Conservation (phyloP, 2,888 invertebrate genomes). For the Silvanus unidentatus region DNA sequence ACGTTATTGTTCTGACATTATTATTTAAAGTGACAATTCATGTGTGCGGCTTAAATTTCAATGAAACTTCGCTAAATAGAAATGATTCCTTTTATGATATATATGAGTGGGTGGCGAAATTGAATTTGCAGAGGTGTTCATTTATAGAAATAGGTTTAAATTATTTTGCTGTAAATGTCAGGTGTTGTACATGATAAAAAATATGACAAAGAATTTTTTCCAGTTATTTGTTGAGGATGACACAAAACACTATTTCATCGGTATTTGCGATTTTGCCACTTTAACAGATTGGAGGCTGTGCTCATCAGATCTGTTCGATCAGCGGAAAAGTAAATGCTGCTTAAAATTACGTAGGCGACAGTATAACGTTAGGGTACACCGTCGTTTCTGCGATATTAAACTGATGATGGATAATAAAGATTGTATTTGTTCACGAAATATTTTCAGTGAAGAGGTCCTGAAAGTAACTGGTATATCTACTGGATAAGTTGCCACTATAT, state of each 20-base stretch:
- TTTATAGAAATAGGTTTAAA: slow-evolving; percentile 47
- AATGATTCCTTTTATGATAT: slow-evolving; percentile 37
- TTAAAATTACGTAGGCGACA: slow-evolving; percentile 30
- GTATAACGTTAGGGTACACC: slow-evolving; percentile 38
- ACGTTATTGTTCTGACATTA: slow-evolving; percentile 24
- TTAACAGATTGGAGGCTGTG: slow-evolving; percentile 45
- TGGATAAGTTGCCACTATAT: not conserved
- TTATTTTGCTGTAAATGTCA: slow-evolving; percentile 42
- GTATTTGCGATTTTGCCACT: slow-evolving; percentile 42
- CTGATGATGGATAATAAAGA: slow-evolving; percentile 32
- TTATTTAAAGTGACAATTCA: slow-evolving; percentile 23
- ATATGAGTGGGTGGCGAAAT: slow-evolving; percentile 37
- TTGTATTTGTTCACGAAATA: slow-evolving; percentile 22
- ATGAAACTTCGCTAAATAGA: slow-evolving; percentile 17
- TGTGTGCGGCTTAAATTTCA: slow-evolving; percentile 8
- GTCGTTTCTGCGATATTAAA: slow-evolving; percentile 45
- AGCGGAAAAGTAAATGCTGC: slow-evolving; percentile 39
- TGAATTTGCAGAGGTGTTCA: slow-evolving; percentile 46
- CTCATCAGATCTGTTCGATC: slow-evolving; percentile 35
- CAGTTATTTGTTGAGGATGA: slow-evolving; percentile 40
- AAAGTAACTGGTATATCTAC: slow-evolving; percentile 42
- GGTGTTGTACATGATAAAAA: slow-evolving; percentile 4
- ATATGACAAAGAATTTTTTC: slow-evolving; percentile 8
- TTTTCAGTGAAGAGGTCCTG: slow-evolving; percentile 36
- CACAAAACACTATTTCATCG: slow-evolving; percentile 42